These are phyloP conservation scores for Machimus atricapillus DNA, from an alignment of 2,888 invertebrate species.

Conservation along the genomic window DNA sequence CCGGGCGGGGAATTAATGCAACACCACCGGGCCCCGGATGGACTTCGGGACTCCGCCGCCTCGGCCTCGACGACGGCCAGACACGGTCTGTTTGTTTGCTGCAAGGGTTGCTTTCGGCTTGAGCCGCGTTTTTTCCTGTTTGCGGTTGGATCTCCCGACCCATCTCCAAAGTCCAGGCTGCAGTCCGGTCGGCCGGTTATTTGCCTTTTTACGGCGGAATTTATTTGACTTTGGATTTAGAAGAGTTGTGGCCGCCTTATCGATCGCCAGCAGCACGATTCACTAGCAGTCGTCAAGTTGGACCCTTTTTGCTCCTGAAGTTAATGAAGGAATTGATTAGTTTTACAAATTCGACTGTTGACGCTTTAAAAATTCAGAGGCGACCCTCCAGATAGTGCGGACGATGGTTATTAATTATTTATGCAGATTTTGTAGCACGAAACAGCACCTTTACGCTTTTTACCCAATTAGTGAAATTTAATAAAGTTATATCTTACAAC, in stretches of 20 bases:
- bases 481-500: not conserved
- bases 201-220: not conserved
- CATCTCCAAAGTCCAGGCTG: not conserved
- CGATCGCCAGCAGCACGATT: constrained; percentile 22
- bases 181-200: not conserved
- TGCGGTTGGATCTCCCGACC: not conserved
- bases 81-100: constrained; percentile 15
- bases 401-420: not conserved
- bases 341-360: constrained; percentile 24
- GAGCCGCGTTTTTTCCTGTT: not conserved
- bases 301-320: not conserved
- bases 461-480: not conserved
- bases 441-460: not conserved
- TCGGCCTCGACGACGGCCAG: not conserved
- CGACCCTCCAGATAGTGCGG: not conserved
- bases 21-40: not conserved
- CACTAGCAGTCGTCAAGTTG: not conserved
- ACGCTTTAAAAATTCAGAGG: constrained; percentile 5
- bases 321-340: constrained; percentile 19
- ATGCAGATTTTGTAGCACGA: not conserved
- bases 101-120: constrained; percentile 22
- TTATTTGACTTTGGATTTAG: constrained; percentile 18
- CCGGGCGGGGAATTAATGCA: not conserved
- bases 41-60: not conserved
- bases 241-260: constrained; percentile 7